Evolutionary conservation across 2,888 invertebrate genomes (phyloP).

Genomic region (Rutpela maculata): DNA sequence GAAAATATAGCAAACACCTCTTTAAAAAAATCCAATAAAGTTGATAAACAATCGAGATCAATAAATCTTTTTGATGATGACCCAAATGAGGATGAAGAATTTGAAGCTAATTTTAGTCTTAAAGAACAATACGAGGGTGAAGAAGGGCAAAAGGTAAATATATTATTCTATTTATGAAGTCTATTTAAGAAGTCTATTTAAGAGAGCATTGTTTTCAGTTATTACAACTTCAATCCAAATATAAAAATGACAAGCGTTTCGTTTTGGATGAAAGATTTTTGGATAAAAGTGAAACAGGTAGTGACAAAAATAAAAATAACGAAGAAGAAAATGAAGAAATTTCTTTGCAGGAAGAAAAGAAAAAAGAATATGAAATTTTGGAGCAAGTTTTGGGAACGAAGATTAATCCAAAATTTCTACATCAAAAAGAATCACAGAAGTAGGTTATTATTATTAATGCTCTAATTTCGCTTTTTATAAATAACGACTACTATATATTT

Average conservation of each 20-base stretch:
- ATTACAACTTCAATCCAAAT: conserved; percentile 83
- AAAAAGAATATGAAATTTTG: conserved; percentile 75
- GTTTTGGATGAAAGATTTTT: conserved; percentile 84
- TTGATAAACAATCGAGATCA: conserved; percentile 41
- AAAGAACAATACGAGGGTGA: conserved; percentile 82
- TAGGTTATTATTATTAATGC: conserved; percentile 9
- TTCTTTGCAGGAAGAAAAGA: conserved; percentile 66
- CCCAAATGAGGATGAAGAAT: conserved; percentile 55
- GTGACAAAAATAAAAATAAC: conserved; percentile 63
- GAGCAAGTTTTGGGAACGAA: conserved; percentile 72
- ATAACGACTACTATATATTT: too few species aligned
- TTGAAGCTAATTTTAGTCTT: conserved; percentile 78
- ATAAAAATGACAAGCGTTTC: conserved; percentile 87
- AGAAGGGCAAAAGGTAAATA: conserved; percentile 78
- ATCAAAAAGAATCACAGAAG: conserved; percentile 47
- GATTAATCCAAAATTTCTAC: conserved; percentile 49
- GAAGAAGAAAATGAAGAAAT: conserved; percentile 61
- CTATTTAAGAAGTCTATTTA: background rate
- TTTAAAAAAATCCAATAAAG: conserved; percentile 47
- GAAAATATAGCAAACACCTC: conserved; percentile 73
- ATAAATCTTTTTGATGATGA: conserved; percentile 70
- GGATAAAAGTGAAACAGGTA: conserved; percentile 75
- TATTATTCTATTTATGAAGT: too few species aligned
- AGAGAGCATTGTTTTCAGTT: conserved; percentile 73
- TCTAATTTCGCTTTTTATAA: background rate